Conservation (phyloP, 2,113 vertebrate species). For the Cyprinodon variegatus region DNA sequence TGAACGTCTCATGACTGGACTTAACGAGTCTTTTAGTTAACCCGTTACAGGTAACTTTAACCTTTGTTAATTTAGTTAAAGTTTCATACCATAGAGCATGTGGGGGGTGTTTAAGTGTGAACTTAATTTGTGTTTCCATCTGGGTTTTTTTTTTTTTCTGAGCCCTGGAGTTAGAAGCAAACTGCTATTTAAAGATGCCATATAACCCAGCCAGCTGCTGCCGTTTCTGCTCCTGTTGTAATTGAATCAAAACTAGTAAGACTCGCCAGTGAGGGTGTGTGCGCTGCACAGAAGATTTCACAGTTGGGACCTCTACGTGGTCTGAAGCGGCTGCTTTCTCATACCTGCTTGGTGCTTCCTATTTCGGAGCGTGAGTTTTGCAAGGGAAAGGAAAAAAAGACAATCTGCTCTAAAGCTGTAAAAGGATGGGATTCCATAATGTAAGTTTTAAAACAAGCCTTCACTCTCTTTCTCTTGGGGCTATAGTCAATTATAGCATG, state of each 20-base stretch:
- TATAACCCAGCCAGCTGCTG: constrained; percentile 69
- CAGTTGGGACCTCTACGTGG: constrained; percentile 30
- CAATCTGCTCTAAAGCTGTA: not conserved
- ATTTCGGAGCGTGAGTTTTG: constrained; percentile 30
- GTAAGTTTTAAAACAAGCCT: constrained; percentile 13
- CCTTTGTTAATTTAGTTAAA: not conserved
- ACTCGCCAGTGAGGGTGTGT: constrained; percentile 55
- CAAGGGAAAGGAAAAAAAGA: not conserved
- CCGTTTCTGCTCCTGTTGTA: constrained; percentile 63
- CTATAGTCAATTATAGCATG: constrained; percentile 10
- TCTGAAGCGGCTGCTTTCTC: constrained; percentile 44
- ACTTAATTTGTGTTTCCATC: constrained; percentile 42
- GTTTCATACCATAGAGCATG: constrained; percentile 1
- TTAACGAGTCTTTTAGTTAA: constrained; percentile 47
- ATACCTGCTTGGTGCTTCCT: constrained; percentile 49
- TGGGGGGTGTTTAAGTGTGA: constrained; percentile 6
- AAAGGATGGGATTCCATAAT: constrained; percentile 26
- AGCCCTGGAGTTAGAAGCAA: constrained; percentile 44
- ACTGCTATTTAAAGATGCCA: constrained; percentile 75
- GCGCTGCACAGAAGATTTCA: constrained; percentile 58
- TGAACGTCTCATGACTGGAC: constrained; percentile 3
- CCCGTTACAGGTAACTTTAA: constrained; percentile 7
- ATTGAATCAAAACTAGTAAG: constrained; percentile 64
- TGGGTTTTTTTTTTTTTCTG: constrained; percentile 35
- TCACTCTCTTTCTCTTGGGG: constrained; percentile 2